These are phyloP conservation scores for Drosophila differens DNA, from an alignment of 2,888 invertebrate genomes.

Conservation along the genomic window DNA sequence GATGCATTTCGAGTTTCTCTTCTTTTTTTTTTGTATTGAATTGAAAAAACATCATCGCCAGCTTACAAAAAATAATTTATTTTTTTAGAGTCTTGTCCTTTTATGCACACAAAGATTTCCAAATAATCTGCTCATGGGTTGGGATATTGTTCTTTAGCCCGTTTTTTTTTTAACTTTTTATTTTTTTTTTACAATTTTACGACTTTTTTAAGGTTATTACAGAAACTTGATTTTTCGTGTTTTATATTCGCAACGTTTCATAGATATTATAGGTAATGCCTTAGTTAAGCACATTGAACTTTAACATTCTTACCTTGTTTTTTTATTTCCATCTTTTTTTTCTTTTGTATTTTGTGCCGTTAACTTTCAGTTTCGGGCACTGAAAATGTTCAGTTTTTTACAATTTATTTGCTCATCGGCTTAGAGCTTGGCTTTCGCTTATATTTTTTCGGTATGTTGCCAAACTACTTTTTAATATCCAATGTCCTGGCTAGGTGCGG, in stretches of 20 bases:
- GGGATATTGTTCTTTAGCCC: background rate
- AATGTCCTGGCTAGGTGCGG: conserved; percentile 34
- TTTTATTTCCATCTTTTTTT: conserved; percentile 3
- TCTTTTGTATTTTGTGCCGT: conserved; percentile 10
- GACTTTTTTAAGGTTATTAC: background rate
- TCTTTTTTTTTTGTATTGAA: background rate
- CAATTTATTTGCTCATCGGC: background rate
- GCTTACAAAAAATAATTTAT: background rate
- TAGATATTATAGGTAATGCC: background rate
- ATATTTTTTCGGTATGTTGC: conserved; percentile 36
- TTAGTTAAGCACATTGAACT: background rate
- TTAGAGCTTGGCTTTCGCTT: background rate
- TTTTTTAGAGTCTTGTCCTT: background rate
- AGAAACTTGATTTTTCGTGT: background rate
- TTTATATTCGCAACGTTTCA: background rate
- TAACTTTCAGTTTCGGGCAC: conserved; percentile 67
- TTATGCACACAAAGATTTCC: background rate
- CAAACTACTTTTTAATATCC: conserved; percentile 71
- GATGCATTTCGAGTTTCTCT: background rate
- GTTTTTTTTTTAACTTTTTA: background rate
- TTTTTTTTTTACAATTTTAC: background rate
- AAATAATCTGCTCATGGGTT: background rate
- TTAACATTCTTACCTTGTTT: conserved; percentile 11
- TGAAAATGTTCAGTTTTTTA: conserved; percentile 30
- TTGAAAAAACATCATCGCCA: background rate